Conservation (phyloP, 2,113 vertebrate genomes). For the Lanius collurio region DNA sequence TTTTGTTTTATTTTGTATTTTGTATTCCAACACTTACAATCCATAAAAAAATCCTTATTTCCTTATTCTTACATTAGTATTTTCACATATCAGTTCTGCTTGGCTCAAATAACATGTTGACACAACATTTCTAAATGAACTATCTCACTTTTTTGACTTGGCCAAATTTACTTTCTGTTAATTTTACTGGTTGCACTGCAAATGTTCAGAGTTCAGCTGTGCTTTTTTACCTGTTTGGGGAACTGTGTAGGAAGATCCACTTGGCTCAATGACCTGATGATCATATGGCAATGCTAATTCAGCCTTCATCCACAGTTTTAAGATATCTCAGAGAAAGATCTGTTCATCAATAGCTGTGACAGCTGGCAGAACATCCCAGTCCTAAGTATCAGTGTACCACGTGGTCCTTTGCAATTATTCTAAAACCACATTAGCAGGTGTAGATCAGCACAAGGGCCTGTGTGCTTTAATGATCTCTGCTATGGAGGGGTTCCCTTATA, state of each 20-base stretch:
- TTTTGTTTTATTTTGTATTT: not conserved
- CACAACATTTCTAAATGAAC: not conserved
- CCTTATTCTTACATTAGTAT: not conserved
- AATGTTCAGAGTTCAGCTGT: not conserved
- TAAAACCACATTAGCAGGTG: not conserved
- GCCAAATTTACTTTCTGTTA: not conserved
- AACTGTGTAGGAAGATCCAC: not conserved
- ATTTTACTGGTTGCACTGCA: not conserved
- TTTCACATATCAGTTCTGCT: not conserved
- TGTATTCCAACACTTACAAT: not conserved
- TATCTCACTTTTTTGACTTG: not conserved
- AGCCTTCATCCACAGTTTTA: not conserved
- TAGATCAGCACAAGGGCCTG: not conserved
- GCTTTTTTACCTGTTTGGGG: rapidly evolving
- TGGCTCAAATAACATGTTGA: not conserved
- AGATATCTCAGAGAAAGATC: not conserved
- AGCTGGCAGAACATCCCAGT: not conserved
- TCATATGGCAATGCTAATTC: not conserved
- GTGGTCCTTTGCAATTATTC: not conserved
- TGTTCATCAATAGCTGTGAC: not conserved
- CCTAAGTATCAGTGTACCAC: no score
- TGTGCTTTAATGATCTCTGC: not conserved
- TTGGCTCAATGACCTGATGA: not conserved
- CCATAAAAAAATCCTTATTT: not conserved
- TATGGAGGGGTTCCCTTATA: not conserved